Conservation (phyloP, 1,140 invertebrate species). For the Meloidogyne hapla region DNA sequence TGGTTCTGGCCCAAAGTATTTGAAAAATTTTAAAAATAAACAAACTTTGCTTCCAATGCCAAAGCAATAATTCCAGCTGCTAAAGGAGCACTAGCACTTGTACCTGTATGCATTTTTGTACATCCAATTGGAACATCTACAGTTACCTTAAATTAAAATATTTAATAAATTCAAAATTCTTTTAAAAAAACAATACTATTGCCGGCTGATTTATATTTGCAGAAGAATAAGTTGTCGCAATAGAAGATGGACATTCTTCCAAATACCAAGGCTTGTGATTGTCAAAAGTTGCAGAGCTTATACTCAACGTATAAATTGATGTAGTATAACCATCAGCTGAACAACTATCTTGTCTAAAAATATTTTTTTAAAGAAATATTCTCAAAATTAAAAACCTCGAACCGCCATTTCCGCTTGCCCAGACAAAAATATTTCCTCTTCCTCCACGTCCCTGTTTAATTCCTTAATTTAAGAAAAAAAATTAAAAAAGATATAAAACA, state of each 20-base stretch:
- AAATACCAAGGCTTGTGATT: constrained; percentile 92
- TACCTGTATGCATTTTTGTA: constrained; percentile 67
- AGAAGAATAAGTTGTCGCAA: constrained; percentile 92
- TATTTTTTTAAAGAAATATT: background rate
- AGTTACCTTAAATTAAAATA: constrained; percentile 30
- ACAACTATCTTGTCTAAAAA: constrained; percentile 84
- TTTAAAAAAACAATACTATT: constrained; percentile 79
- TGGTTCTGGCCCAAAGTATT: too few species aligned
- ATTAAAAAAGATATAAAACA: background rate
- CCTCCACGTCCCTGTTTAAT: constrained; percentile 78
- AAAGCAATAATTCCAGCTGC: constrained; percentile 70
- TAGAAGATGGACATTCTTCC: constrained; percentile 91
- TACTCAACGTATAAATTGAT: constrained; percentile 94
- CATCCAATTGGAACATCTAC: constrained; percentile 62
- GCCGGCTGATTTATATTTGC: constrained; percentile 83
- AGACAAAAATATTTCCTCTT: constrained; percentile 97
- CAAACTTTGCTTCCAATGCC: constrained; percentile 70
- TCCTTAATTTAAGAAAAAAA: constrained; percentile 29
- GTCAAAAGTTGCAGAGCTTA: constrained; percentile 88
- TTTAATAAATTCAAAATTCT: background rate
- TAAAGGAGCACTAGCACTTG: constrained; percentile 70
- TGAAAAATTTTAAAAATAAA: background rate
- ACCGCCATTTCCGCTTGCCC: constrained; percentile 97
- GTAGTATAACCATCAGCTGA: constrained; percentile 99
- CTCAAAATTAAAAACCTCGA: constrained; percentile 63